These are phyloP conservation scores for Neoarius graeffei DNA, from an alignment of 2,113 vertebrate genomes.

Conservation along the genomic window DNA sequence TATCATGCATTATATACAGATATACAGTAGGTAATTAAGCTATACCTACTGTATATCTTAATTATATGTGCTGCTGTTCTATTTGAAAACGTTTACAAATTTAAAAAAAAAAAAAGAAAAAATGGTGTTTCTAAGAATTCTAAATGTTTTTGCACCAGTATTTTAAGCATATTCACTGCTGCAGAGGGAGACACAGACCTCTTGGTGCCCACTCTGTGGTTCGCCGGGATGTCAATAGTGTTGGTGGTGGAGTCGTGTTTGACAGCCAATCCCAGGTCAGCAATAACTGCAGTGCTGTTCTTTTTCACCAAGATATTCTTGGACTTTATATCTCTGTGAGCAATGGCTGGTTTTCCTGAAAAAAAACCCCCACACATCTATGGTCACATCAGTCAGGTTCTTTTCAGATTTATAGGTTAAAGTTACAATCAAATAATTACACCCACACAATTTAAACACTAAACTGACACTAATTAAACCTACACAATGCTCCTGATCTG, in stretches of 20 bases:
- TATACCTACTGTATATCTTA: background rate
- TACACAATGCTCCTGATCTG: background rate
- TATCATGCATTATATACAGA: background rate
- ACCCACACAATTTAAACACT: background rate
- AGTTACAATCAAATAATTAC: background rate
- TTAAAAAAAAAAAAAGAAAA: background rate
- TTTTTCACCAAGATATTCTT: slow-evolving; percentile 97
- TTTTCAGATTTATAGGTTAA: background rate
- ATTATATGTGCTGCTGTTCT: background rate
- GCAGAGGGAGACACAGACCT: slow-evolving; percentile 72
- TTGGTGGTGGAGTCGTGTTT: slow-evolving; percentile 90
- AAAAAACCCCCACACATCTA: background rate
- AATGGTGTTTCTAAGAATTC: background rate
- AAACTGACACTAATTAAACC: too few species aligned
- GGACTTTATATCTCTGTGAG: slow-evolving; percentile 96
- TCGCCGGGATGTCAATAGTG: slow-evolving; percentile 90
- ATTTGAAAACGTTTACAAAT: background rate
- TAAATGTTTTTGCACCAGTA: background rate
- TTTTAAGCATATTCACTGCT: background rate
- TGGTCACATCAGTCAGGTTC: background rate
- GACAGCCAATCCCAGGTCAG: slow-evolving; percentile 93
- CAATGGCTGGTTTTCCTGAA: slow-evolving; percentile 94
- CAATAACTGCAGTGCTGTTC: slow-evolving; percentile 90
- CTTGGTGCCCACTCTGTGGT: slow-evolving; percentile 91
- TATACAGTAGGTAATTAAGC: background rate